phyloP scores from a whole-genome alignment of 2,113 vertebrate genomes.

The Centrocercus urophasianus region DNA sequence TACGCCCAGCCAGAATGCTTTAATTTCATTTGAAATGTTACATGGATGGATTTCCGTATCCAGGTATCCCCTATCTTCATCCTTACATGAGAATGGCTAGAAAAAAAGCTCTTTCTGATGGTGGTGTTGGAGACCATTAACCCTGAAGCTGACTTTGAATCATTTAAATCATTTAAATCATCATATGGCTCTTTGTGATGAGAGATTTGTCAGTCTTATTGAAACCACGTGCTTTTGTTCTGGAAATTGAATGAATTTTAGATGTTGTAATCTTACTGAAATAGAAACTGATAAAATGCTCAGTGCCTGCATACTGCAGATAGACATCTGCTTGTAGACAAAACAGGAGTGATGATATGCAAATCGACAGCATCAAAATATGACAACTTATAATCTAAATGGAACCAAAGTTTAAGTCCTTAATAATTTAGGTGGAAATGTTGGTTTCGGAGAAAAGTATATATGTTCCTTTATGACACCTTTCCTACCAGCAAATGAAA shows the following conservation, averaged over 20 bases:
- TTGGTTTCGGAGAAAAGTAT: neutral
- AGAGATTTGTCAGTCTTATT: neutral
- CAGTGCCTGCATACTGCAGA: neutral
- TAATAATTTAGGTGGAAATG: neutral
- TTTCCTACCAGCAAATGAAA: neutral
- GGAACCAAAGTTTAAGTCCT: neutral
- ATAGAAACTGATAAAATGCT: neutral
- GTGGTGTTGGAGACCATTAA: neutral
- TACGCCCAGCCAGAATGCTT: neutral
- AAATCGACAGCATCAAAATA: neutral
- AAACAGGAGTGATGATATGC: neutral
- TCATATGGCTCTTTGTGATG: accelerated
- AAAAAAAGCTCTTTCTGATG: neutral
- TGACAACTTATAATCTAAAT: neutral
- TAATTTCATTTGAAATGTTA: neutral
- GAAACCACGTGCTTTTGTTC: neutral
- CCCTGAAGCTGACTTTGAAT: neutral
- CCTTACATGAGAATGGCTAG: accelerated
- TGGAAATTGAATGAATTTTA: neutral
- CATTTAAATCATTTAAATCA: neutral
- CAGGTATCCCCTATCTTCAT: neutral
- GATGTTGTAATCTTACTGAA: neutral
- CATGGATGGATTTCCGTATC: neutral
- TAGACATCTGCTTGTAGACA: neutral
- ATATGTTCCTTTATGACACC: neutral